These are phyloP conservation scores for Cantharis flavilabris DNA, from an alignment of 2,888 invertebrate species.

Conservation along the genomic window DNA sequence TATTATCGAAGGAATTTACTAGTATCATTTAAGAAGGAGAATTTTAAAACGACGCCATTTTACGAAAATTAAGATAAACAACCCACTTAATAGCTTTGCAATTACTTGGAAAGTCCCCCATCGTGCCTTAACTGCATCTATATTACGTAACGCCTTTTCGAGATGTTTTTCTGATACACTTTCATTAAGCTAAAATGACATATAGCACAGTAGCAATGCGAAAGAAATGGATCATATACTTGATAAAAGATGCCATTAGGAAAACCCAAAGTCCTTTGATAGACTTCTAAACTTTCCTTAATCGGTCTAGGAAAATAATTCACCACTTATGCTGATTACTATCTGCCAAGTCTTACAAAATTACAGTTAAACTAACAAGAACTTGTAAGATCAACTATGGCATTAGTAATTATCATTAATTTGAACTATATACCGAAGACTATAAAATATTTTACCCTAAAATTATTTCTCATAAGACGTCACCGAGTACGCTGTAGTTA, in stretches of 20 bases:
- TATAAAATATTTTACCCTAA: background rate
- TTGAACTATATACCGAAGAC: background rate
- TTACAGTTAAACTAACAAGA: background rate
- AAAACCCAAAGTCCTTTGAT: constrained; percentile 22
- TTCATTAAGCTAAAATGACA: constrained; percentile 33
- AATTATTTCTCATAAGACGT: background rate
- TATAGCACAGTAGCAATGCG: constrained; percentile 17
- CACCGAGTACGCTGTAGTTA: background rate
- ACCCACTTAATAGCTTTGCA: constrained; percentile 27
- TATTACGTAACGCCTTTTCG: constrained; percentile 10
- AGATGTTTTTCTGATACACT: constrained; percentile 20
- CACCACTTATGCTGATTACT: constrained; percentile 26
- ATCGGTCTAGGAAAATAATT: constrained; percentile 17
- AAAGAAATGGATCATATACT: constrained; percentile 25
- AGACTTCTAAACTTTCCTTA: constrained; percentile 20
- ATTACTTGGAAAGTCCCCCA: constrained; percentile 27
- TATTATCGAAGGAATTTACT: constrained; percentile 17
- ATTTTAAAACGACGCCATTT: constrained; percentile 22
- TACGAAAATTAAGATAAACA: constrained; percentile 27
- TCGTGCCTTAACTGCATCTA: constrained; percentile 11
- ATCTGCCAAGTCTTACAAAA: constrained; percentile 1
- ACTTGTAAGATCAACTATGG: background rate
- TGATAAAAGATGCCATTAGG: constrained; percentile 22
- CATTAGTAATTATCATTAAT: background rate
- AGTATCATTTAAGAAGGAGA: constrained; percentile 18